These are phyloP conservation scores for Oostethus manadensis DNA, from an alignment of 2,113 vertebrate species.

Conservation along the genomic window DNA sequence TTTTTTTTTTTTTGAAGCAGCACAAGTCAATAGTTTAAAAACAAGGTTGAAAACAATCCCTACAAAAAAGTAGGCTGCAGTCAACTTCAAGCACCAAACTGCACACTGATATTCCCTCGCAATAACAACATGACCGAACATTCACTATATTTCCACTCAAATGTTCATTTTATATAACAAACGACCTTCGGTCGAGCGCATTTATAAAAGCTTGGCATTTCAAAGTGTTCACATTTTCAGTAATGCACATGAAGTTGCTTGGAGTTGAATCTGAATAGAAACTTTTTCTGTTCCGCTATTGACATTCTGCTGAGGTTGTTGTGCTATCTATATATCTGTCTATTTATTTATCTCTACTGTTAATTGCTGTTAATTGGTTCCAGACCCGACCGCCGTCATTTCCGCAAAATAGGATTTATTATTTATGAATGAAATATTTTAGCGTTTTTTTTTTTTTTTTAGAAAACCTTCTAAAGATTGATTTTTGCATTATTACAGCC, in stretches of 20 bases:
- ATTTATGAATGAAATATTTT: no score
- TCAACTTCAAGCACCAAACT: neutral
- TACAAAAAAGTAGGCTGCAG: neutral
- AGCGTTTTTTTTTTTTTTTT: no score
- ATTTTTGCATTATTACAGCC: no score
- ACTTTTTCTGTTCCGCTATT: no score
- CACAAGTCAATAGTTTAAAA: neutral
- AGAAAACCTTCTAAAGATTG: no score
- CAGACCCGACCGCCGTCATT: no score
- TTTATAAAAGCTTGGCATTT: neutral
- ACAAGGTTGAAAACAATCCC: neutral
- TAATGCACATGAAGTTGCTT: neutral
- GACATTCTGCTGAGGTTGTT: no score
- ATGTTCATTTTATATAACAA: neutral
- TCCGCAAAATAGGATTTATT: no score
- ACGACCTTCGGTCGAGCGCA: neutral
- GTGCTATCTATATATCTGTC: no score
- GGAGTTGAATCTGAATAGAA: no score
- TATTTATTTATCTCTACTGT: no score
- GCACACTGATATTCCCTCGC: neutral
- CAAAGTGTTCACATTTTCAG: neutral
- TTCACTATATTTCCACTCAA: neutral
- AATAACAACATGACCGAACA: neutral
- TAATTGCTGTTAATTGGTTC: no score
- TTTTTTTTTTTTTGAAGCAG: neutral